A percentile compares a stretch with the other conserved stretches of the same genome.
phyloP scores from a whole-genome alignment of 1,140 invertebrate species.

The Meloidogyne hapla region DNA sequence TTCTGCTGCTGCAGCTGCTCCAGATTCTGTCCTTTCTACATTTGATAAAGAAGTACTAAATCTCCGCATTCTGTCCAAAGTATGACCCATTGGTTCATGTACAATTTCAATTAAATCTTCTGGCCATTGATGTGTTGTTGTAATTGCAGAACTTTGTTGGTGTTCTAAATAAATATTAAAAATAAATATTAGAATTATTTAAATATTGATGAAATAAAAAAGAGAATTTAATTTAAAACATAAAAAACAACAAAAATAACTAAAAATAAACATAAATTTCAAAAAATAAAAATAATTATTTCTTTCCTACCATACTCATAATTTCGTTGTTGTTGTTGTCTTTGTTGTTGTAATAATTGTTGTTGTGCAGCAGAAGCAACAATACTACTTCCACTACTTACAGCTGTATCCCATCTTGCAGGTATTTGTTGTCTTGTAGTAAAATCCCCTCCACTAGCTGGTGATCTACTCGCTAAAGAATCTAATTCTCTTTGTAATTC shows the following conservation, averaged over 20 bases:
- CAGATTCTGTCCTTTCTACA: conserved; percentile 42
- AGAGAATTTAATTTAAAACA: not conserved
- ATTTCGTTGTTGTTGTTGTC: conserved; percentile 5
- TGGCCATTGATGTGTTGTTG: conserved; percentile 53
- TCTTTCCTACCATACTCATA: conserved; percentile 19
- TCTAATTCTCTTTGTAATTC: conserved; percentile 61
- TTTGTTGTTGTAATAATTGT: not conserved
- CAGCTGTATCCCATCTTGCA: not conserved
- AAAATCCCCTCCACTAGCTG: conserved; percentile 30
- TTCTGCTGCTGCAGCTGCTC: conserved; percentile 25
- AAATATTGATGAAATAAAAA: too few relatives aligned
- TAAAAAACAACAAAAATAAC: conserved; percentile 8
- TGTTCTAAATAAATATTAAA: not conserved
- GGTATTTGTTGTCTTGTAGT: not conserved
- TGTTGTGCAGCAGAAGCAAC: not conserved
- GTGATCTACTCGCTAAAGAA: conserved; percentile 55
- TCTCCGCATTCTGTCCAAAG: conserved; percentile 59
- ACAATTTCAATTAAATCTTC: conserved; percentile 63
- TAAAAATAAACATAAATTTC: not conserved
- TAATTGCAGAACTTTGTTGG: conserved; percentile 25
- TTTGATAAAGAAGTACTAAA: conserved; percentile 62
- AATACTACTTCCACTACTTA: conserved; percentile 5
- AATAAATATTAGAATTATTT: too few relatives aligned
- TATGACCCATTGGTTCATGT: conserved; percentile 60
- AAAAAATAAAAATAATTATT: not conserved